A percentile compares a stretch with the other conserved stretches of the same genome.
Conservation (phyloP, 2,888 invertebrate species). For the Glyphotaelius pellucidus region DNA sequence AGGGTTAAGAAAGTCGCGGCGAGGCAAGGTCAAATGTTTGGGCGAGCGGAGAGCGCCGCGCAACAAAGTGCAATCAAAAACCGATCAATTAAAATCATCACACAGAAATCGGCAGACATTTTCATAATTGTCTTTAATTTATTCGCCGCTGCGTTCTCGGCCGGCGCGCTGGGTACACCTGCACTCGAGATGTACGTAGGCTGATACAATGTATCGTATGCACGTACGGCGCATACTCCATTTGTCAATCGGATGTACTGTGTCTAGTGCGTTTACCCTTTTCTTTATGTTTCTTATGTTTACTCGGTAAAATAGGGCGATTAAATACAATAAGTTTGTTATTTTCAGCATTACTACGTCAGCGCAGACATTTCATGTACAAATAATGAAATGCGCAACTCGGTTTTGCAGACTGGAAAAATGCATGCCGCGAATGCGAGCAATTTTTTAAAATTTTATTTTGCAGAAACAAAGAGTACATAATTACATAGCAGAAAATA, state of each 20-base stretch:
- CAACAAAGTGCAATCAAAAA: neutral
- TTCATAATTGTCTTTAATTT: neutral
- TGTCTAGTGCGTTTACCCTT: neutral
- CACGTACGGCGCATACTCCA: neutral
- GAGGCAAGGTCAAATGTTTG: slow-evolving; percentile 25
- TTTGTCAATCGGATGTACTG: neutral
- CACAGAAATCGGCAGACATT: neutral
- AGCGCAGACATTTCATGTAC: neutral
- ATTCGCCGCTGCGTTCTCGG: neutral
- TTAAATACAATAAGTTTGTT: neutral
- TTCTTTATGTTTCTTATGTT: neutral
- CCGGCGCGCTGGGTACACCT: neutral
- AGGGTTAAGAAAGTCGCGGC: slow-evolving; percentile 43
- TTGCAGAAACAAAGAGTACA: no score
- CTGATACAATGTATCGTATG: neutral
- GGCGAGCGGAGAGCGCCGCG: slow-evolving; percentile 9
- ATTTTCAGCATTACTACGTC: neutral
- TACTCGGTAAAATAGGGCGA: neutral
- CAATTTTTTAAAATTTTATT: no score
- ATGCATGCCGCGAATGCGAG: neutral
- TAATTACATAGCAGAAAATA: no score
- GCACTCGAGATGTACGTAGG: neutral
- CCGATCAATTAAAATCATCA: neutral
- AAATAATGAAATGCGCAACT: neutral
- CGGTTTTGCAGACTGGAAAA: neutral